A percentile compares a stretch with the other conserved stretches of the same genome.
Evolutionary conservation across 2,113 vertebrate genomes (phyloP).

Genomic region (Thalassarche chlororhynchos): DNA sequence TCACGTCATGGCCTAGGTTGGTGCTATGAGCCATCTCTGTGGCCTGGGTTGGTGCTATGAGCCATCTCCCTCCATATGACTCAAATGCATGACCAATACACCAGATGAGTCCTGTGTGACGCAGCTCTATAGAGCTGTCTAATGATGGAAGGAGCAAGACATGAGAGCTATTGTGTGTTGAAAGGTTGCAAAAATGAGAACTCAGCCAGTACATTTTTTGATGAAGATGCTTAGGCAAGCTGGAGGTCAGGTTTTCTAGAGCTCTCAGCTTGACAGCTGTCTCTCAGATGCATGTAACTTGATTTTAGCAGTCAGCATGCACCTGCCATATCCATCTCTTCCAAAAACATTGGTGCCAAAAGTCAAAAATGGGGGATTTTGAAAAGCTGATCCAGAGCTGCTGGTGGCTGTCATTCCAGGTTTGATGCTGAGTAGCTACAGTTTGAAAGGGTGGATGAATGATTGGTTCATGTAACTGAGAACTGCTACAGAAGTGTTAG

Average conservation of each 20-base stretch:
- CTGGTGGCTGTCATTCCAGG: constrained; percentile 6
- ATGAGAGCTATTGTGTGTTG: background rate
- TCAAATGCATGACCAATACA: background rate
- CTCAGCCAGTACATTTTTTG: background rate
- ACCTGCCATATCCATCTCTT: constrained; percentile 3
- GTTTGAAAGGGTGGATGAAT: background rate
- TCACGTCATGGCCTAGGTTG: rapidly evolving
- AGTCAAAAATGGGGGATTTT: constrained; percentile 5
- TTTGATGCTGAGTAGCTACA: background rate
- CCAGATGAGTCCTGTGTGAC: background rate
- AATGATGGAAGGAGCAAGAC: background rate
- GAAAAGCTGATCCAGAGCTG: background rate
- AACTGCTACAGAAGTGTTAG: background rate
- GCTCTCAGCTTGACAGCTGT: constrained; percentile 6
- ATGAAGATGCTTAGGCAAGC: background rate
- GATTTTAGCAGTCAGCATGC: background rate
- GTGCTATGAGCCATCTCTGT: background rate
- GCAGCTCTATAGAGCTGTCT: background rate
- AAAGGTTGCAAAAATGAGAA: background rate
- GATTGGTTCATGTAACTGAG: background rate
- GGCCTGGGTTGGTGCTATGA: background rate
- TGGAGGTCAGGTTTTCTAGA: background rate
- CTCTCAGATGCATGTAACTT: background rate
- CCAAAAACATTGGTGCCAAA: background rate
- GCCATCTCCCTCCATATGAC: background rate